Conservation (phyloP, 2,113 vertebrate genomes). For the Clarias batrachus region DNA sequence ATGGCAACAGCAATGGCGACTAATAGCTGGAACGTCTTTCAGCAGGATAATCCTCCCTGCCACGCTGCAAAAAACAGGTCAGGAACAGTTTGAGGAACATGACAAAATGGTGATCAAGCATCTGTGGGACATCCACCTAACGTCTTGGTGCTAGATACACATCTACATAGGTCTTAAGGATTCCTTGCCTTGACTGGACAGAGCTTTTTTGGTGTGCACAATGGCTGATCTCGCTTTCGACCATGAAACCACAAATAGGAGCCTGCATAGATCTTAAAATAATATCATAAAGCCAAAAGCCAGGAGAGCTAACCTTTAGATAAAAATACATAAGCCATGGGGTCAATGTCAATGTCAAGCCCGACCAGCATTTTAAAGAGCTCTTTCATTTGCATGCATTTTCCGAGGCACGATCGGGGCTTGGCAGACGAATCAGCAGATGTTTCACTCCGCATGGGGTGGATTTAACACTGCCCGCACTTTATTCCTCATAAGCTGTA, state of each 20-base stretch:
- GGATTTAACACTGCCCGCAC: conserved; percentile 41
- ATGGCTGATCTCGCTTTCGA: background rate
- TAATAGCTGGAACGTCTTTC: no score
- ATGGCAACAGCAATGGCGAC: no score
- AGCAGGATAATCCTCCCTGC: no score
- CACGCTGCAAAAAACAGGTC: no score
- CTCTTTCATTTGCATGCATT: conserved; percentile 38
- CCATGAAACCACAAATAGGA: background rate
- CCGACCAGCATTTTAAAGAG: conserved; percentile 22
- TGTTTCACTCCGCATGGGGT: conserved; percentile 42
- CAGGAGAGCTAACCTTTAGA: background rate
- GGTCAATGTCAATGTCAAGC: conserved; percentile 32
- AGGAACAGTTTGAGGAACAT: no score
- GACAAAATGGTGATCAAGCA: no score
- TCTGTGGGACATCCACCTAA: no score
- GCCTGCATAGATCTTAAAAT: background rate
- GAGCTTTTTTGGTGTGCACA: no score
- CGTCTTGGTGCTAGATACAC: no score
- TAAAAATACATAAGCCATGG: conserved; percentile 28
- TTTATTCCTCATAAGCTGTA: conserved; percentile 25
- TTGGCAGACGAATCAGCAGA: conserved; percentile 50
- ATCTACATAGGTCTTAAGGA: no score
- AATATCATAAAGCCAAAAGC: conserved; percentile 4
- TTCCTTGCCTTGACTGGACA: no score
- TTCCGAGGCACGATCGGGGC: conserved; percentile 15